A percentile compares a stretch with the other conserved stretches of the same genome.
phyloP scores from a whole-genome alignment of 1,140 invertebrate genomes.

The Coelopa frigida region DNA sequence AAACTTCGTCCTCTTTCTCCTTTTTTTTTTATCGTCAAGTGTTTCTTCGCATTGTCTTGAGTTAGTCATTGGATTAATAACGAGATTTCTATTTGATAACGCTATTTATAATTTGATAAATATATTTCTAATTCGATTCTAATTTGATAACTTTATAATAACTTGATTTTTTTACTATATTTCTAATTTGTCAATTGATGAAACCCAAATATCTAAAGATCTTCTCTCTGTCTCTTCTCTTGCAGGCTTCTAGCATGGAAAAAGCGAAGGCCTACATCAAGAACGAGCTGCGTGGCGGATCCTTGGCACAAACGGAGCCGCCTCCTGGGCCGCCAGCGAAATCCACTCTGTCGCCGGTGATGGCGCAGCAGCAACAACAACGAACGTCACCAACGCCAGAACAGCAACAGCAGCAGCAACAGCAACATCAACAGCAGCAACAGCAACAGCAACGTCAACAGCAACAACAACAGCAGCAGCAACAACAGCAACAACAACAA shows the following conservation, averaged over 20 bases:
- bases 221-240: not conserved
- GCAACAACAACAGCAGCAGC: constrained; percentile 11
- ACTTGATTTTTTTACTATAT: not conserved
- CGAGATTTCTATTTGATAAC: not conserved
- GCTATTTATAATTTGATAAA: not conserved
- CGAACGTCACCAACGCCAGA: constrained; percentile 1
- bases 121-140: not conserved
- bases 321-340: constrained; percentile 10
- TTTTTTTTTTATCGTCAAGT: too few species aligned
- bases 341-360: not conserved
- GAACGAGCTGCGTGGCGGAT: constrained; percentile 48
- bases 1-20: too few species aligned
- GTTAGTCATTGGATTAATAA: not conserved
- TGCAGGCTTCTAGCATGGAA: constrained; percentile 48
- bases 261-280: constrained; percentile 57
- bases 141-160: too few species aligned
- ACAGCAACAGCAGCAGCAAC: constrained; percentile 12
- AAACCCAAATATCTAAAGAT: too few species aligned
- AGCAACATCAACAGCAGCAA: constrained; percentile 20
- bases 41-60: not conserved
- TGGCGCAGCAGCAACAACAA: not conserved
- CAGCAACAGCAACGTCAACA: constrained; percentile 14
- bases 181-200: not conserved
- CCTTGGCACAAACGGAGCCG: constrained; percentile 26
- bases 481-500: constrained; percentile 14